phyloP scores from a whole-genome alignment of 2,888 invertebrate species.

The Achlya flavicornis region DNA sequence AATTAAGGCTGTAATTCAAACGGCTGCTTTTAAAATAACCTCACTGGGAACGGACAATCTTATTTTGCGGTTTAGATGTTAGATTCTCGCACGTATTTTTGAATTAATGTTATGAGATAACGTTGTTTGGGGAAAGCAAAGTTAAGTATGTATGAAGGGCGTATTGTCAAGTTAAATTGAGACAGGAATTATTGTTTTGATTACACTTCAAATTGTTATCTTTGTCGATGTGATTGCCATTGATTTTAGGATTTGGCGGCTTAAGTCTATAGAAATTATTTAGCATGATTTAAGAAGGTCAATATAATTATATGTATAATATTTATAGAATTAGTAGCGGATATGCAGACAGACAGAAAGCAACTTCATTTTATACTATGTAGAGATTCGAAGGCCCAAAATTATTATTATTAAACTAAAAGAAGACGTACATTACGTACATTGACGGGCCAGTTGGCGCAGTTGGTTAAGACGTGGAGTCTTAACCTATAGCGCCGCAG shows the following conservation, averaged over 20 bases:
- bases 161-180: conserved; percentile 25
- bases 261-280: background rate
- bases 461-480: too few species aligned
- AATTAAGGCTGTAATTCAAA: conserved; percentile 1
- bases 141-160: conserved; percentile 8
- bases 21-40: background rate
- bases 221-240: conserved; percentile 11
- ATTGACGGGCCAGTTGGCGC: too few species aligned
- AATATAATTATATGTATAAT: background rate
- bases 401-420: too few species aligned
- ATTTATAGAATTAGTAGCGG: background rate
- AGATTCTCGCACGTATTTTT: background rate
- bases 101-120: background rate
- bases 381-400: too few species aligned
- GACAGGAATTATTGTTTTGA: conserved; percentile 30
- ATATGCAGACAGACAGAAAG: too few species aligned
- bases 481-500: too few species aligned
- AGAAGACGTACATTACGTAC: too few species aligned
- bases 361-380: too few species aligned
- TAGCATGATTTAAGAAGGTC: background rate
- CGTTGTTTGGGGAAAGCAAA: background rate
- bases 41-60: background rate
- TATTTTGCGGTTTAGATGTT: background rate
- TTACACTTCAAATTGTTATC: conserved; percentile 21
- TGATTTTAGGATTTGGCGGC: background rate